Evolutionary conservation across 2,797 vertebrate genomes (phyloP), one percentile per base, ranked within the genome.

Genomic region (Schizothorax lantsangensis): DNA sequence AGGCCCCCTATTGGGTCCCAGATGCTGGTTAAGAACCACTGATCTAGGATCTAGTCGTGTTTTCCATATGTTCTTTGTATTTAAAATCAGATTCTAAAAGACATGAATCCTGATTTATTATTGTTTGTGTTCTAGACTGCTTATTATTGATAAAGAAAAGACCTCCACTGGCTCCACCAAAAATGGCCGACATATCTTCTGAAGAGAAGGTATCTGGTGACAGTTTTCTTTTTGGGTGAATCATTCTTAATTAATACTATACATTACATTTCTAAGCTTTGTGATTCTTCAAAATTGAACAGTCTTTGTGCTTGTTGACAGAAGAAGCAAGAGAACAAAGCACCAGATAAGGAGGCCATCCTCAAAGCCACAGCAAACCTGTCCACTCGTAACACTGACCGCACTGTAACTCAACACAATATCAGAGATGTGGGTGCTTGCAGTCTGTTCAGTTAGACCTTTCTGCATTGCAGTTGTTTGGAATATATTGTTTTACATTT

Each of bases 261-360:
- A 23, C 30, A 26, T 64, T 71, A 30, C 11, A 30, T 9, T 36
- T 71, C 19, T 49, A 80, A 62, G 8, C 7, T n/a, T 49, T 54
- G 2, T 26, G 59, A 84, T 74, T 36, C 21, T 47, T 71, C 4
- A 9, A 74, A 73, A 47, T 57, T 6, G 64, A 72, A 33, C 8
- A 33, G 23, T 38, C 23, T 45, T 19, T 73, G 64, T 62, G 15
- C 40, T 68, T 59, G 77, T 72, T 79, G 72, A 26, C 91, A 99
- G 98, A 97, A 97, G 91, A 99, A 98, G 90, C 97, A 98, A 90
- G 98, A 99, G 5, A 97, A 97, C 92, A 99, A 98, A 91, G 97
- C 98, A 91, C 98, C 98, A 0, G 98, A 99, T 92, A 98, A 97
- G 92, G 98, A 99, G 0, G 97, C 98, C 19, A 99, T 99, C 77